Evolutionary conservation across 1,140 invertebrate species (phyloP).

Genomic region (Bombus waltoni): DNA sequence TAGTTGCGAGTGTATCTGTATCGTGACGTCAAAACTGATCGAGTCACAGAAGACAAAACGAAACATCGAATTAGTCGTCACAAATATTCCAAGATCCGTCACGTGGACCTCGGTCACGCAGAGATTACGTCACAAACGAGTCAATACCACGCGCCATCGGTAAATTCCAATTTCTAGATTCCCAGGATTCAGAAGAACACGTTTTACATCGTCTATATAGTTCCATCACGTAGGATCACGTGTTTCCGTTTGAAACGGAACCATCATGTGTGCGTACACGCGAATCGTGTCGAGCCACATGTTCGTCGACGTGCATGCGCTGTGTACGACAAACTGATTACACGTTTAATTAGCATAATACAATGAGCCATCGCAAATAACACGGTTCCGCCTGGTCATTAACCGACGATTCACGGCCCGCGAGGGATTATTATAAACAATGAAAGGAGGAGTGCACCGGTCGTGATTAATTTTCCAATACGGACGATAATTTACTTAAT

Average conservation of each 20-base stretch:
- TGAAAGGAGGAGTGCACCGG: not conserved
- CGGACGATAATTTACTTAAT: not conserved
- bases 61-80: not conserved
- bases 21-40: no score
- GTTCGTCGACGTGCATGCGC: conserved; percentile 1
- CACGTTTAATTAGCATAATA: conserved; percentile 50
- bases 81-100: not conserved
- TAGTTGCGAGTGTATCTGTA: no score
- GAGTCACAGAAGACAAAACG: not conserved
- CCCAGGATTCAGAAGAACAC: not conserved
- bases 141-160: no score
- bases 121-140: not conserved
- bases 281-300: conserved; percentile 26
- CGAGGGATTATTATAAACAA: not conserved
- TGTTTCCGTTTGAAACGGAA: conserved; percentile 23
- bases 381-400: not conserved
- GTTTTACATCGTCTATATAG: not conserved
- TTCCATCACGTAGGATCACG: not conserved
- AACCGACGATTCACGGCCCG: not conserved
- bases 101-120: not conserved
- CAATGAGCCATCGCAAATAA: conserved; percentile 28
- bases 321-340: conserved; percentile 45
- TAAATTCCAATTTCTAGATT: not conserved
- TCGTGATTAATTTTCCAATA: not conserved
- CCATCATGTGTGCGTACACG: conserved; percentile 32